Evolutionary conservation across 35 echinoderm and acorn worm genomes (phyloP), one percentile per base, ranked within the genome.

Genomic region (Heliocidaris tuberculata): DNA sequence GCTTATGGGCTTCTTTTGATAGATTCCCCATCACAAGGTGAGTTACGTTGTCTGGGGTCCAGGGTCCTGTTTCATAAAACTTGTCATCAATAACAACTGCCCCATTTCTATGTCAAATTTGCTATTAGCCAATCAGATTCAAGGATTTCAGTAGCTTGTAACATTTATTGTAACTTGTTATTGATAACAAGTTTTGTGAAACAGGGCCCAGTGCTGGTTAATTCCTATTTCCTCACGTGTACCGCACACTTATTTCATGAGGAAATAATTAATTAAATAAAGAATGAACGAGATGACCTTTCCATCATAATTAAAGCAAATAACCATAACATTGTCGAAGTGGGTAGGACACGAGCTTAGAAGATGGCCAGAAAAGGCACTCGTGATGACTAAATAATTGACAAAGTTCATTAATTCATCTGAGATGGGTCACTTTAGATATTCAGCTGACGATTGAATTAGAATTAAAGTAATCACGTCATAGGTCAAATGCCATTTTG

Each of bases 401-500:
- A 78, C 65, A 78, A n/a, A 78, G 65, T 78, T 78, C 65, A 78
- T 78, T 78, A 17, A 78, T 78, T 78, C 15, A 78, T 78, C 65
- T 7, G 15, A 21, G 65, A 78, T 78, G 27, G 65, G 19, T 21
- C 17, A 19, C 7, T 78, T 78, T 5, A 78, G 27, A 27, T 29
- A 78, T 78, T 21, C 27, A 78, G 21, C 65, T 78, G 24, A 78
- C 65, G 27, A 78, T 78, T 24, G 65, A 78, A n/a, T 78, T 78
- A 78, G 7, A 19, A 78, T 78, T 17, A n/a, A 7, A 19, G 65
- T 21, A 78, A 78, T 78, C 17, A n/a, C 65, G 65, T 78, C 65
- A 78, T 78, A 78, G 65, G 27, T 78, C 65, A 78, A 78, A 78
- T 78, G 65, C 27, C 65, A 78, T 78, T 78, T 78, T n/a, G 65